phyloP scores from a whole-genome alignment of 2,797 vertebrate genomes.

The Scolopax rusticola region DNA sequence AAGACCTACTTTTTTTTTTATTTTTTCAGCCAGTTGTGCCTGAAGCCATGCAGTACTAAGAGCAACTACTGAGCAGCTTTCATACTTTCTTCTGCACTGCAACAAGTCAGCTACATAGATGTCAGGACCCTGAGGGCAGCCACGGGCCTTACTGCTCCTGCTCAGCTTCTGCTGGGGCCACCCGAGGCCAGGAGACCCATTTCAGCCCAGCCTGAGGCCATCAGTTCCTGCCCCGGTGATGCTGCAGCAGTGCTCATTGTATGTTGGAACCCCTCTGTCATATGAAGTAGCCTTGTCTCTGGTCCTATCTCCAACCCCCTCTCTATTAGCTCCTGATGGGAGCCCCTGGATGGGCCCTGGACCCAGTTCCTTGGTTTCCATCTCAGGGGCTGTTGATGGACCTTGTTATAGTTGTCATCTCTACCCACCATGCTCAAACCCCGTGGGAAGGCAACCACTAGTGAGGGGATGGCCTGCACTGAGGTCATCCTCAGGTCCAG shows the following conservation, averaged over 20 bases:
- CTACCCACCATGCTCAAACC: background rate
- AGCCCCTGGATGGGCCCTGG: background rate
- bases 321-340: background rate
- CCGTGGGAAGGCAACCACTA: accelerated
- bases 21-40: background rate
- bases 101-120: background rate
- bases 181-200: background rate
- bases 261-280: accelerated
- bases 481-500: background rate
- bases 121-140: background rate
- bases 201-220: background rate
- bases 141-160: background rate
- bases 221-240: background rate
- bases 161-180: background rate
- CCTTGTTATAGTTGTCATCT: background rate
- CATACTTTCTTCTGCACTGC: background rate
- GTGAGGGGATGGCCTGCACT: accelerated
- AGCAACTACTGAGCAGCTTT: conserved; percentile 6
- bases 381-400: background rate
- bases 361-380: accelerated
- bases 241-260: background rate
- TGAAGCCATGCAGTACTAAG: conserved; percentile 16
- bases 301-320: accelerated
- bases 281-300: accelerated
- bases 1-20: background rate